Base-by-base conservation (phyloP, 2,113 vertebrate species). In the Phalacrocorax brasilianus region DNA sequence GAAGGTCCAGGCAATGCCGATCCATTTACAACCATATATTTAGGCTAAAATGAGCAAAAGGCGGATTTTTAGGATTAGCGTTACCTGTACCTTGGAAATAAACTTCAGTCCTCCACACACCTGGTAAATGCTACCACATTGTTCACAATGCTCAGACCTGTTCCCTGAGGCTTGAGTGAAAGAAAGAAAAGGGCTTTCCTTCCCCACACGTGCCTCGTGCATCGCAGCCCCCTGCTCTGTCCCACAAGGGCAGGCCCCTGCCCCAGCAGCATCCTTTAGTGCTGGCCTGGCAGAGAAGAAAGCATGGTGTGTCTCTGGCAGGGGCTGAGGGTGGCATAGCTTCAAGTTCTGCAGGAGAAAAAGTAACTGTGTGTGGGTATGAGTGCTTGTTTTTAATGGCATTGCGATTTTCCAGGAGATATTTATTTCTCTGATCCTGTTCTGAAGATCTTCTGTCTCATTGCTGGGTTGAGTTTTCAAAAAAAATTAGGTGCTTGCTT, bases 181-280 rank as follows among this genome's bases (percentile, higher is more conserved):
- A 27, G 30, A 44, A 50, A 63, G 42, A 22, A 24, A 50, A 65
- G 58, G 45, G 9, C 4, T 61, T 88, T 72, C 13, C 16, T n/a
- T 65, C 49, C n/a, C 19, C 0, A 1, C 7, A 0, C 24, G 21
- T 93, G 14, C 22, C 40, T 89, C 3, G 0, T 9, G 28, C 30
- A 14, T 33, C 0, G 0, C 49, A 83, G 75, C 19, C 40, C 10
- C 17, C 11, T 52, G 20, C 47, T 35, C 3, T 35, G 30, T 81
- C 16, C 5, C 2, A 3, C 3, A 24, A 58, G 13, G 6, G 5
- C 27, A 49, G 23, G 4, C 45, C 33, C 59, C 50, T 88, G 58
- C 28, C n/a, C 11, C 63, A 65, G 53, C 66, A 90, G 52, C 17
- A 11, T 30, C 30, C 12, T 11, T 10, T 13, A 19, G 24, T 3